These are phyloP conservation scores for Drosophila cognata DNA, from an alignment of 2,888 invertebrate species.

Conservation along the genomic window DNA sequence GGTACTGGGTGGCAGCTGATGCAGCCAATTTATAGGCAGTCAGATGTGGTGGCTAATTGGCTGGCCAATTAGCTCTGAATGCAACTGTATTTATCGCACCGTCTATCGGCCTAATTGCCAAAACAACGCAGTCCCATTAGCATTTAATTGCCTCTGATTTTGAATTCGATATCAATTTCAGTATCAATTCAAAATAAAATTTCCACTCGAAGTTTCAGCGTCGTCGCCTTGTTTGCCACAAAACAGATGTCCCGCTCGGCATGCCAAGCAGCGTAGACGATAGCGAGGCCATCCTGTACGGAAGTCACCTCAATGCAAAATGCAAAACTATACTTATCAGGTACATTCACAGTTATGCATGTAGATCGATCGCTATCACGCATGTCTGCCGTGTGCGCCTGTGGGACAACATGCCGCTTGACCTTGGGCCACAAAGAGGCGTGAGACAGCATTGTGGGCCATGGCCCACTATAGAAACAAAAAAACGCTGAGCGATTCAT, in stretches of 20 bases:
- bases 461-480: conserved; percentile 20
- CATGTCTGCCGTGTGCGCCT: conserved; percentile 52
- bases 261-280: conserved; percentile 46
- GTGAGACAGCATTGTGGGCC: conserved; percentile 42
- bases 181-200: conserved; percentile 3
- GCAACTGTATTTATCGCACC: conserved; percentile 15
- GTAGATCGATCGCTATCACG: conserved; percentile 45
- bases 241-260: conserved; percentile 41
- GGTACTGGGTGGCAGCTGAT: conserved; percentile 1
- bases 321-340: neutral
- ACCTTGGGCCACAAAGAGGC: conserved; percentile 31
- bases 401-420: conserved; percentile 51
- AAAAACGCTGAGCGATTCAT: conserved; percentile 4
- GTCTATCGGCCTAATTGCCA: conserved; percentile 43
- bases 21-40: conserved; percentile 25
- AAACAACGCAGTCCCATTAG: conserved; percentile 12
- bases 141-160: conserved; percentile 32
- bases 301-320: conserved; percentile 45
- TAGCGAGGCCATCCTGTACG: conserved; percentile 50
- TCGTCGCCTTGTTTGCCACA: conserved; percentile 29
- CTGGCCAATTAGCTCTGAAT: conserved; percentile 38
- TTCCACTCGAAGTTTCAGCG: conserved; percentile 6
- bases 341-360: conserved; percentile 7
- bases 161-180: conserved; percentile 16
- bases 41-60: conserved; percentile 31